Percentiles rank a stretch among this genome's conserved stretches.
Conservation (phyloP, 1,140 invertebrate species). For the Agrypnia vestita region DNA sequence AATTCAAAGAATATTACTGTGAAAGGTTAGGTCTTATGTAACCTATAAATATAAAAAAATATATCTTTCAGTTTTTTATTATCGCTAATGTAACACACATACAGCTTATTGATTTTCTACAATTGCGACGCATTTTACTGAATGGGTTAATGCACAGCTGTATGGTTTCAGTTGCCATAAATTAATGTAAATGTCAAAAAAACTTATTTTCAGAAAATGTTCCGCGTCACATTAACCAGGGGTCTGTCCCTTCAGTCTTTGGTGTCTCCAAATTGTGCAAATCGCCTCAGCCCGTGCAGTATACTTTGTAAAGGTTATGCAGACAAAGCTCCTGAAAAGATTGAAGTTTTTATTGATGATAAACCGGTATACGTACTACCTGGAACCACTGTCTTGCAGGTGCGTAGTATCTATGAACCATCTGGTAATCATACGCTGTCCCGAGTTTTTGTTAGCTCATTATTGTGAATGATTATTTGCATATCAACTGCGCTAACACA, state of each 20-base stretch:
- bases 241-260: slow-evolving; percentile 67
- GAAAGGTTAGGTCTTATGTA: slow-evolving; percentile 56
- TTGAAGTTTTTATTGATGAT: slow-evolving; percentile 99
- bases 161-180: too few relatives aligned
- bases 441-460: too few relatives aligned
- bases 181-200: slow-evolving; percentile 33
- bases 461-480: too few relatives aligned
- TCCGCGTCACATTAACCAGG: slow-evolving; percentile 74
- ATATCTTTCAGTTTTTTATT: background rate
- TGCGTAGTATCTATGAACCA: slow-evolving; percentile 65
- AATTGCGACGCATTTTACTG: too few relatives aligned
- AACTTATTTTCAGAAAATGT: slow-evolving; percentile 69
- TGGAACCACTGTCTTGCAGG: slow-evolving; percentile 97
- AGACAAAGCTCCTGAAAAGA: slow-evolving; percentile 81
- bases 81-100: background rate
- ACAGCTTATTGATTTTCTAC: background rate
- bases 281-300: slow-evolving; percentile 67
- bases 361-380: slow-evolving; percentile 95
- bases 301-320: slow-evolving; percentile 66
- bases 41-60: slow-evolving; percentile 44
- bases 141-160: too few relatives aligned
- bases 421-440: too few relatives aligned
- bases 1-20: background rate
- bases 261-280: slow-evolving; percentile 65
- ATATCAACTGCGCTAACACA: too few relatives aligned